A percentile compares a stretch with the other conserved stretches of the same genome.
These are phyloP conservation scores for Lophura nycthemera DNA, from an alignment of 2,113 vertebrate species.

Conservation along the genomic window DNA sequence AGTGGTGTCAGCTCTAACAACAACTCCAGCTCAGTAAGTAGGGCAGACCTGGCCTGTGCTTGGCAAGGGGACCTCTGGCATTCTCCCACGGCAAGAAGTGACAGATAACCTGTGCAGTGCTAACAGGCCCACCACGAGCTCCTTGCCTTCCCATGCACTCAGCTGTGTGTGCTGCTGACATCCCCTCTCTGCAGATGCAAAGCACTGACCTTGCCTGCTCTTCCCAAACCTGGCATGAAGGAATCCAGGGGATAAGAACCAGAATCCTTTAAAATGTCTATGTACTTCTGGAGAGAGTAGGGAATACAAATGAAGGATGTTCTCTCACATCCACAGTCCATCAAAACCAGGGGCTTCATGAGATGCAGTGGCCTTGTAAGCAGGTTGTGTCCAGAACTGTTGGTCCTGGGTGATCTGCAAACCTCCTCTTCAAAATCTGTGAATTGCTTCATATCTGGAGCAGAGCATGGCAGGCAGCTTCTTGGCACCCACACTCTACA, in stretches of 20 bases:
- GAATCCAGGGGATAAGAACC: not conserved
- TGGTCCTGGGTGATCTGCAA: not conserved
- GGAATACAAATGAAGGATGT: not conserved
- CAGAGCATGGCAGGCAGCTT: not conserved
- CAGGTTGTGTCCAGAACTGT: not conserved
- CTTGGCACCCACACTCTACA: fast-evolving
- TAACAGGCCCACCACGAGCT: not conserved
- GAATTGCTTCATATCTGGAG: not conserved
- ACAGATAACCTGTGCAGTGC: not conserved
- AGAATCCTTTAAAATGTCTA: not conserved
- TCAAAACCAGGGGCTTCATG: not conserved
- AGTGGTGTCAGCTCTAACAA: not conserved
- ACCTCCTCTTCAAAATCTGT: not conserved
- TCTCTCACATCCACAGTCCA: not conserved
- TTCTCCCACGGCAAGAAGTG: not conserved
- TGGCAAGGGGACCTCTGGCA: not conserved
- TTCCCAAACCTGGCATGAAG: not conserved
- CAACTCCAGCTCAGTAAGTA: not conserved
- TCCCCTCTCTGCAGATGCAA: not conserved
- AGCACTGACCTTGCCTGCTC: not conserved
- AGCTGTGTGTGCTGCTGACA: fast-evolving
- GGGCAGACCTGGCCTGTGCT: not conserved
- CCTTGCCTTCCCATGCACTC: fast-evolving
- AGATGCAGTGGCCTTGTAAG: not conserved
- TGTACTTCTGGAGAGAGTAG: not conserved